These are phyloP conservation scores for Pao palembangensis DNA, from an alignment of 2,113 vertebrate genomes.

Conservation along the genomic window DNA sequence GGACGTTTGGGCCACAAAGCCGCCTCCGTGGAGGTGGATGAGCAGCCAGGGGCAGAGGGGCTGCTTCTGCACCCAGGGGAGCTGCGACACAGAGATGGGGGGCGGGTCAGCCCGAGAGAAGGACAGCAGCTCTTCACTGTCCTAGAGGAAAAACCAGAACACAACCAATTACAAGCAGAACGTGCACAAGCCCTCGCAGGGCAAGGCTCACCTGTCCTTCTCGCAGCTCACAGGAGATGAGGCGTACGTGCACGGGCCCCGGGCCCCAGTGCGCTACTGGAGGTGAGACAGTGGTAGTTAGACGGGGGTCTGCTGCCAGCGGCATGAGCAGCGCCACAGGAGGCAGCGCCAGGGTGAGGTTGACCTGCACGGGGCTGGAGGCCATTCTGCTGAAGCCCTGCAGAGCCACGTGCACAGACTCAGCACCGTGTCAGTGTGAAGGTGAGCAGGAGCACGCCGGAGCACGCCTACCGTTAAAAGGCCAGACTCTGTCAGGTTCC, in stretches of 20 bases:
- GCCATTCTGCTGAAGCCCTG: constrained; percentile 82
- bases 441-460: background rate
- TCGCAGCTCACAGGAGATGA: constrained; percentile 83
- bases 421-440: background rate
- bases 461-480: constrained; percentile 77
- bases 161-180: no score
- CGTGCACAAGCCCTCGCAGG: no score
- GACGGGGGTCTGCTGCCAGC: constrained; percentile 75
- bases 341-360: constrained; percentile 79
- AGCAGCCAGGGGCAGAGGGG: constrained; percentile 76
- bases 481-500: constrained; percentile 88
- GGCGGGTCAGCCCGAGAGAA: constrained; percentile 67
- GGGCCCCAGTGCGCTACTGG: constrained; percentile 85
- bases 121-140: constrained; percentile 77
- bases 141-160: constrained; percentile 55
- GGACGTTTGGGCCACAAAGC: constrained; percentile 91
- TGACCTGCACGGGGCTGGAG: constrained; percentile 79
- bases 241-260: constrained; percentile 78
- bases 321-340: constrained; percentile 77
- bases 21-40: constrained; percentile 87
- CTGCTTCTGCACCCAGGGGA: constrained; percentile 63
- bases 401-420: background rate
- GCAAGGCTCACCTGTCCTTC: constrained; percentile 83
- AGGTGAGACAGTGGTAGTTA: constrained; percentile 74
- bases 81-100: constrained; percentile 61